Base-by-base conservation (phyloP, 1,140 invertebrate species). In the Cylas formicarius region DNA sequence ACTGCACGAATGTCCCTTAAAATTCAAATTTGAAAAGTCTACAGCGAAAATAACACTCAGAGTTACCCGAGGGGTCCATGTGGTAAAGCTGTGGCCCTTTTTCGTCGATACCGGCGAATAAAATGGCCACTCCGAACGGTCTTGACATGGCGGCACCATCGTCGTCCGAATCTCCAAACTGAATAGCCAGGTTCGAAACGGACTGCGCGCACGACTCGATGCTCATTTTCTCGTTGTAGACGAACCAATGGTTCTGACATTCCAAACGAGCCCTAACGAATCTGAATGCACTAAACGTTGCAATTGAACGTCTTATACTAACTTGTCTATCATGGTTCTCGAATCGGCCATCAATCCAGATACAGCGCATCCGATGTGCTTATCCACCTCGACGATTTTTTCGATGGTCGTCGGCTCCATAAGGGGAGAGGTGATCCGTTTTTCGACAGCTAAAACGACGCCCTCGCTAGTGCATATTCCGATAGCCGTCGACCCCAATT, bases 311-410 rank as follows among this genome's bases (percentile, higher is more conserved):
- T 44, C 22, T 16, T 23, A 32, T 18, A 34, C 42, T 32, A 54
- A 63, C 62, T 61, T 56, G 52, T 66, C 64, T 35, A 68, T 60
- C 54, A 65, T 65, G 32, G 62, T 65, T 46, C 77, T 71, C 2
- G 93, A 94, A 76, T 99, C 97, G 24, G 96, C 95, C 79, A 98
- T 99, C 13, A 99, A 71, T 2, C 97, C 97, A 61, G 92, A 97
- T 23, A 96, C 94, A 26, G 96, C 95, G 68, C 94, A 97, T 21
- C 87, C 96, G 63, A 99, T 95, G 63, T 99, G 95, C 53, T 84
- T 84, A 67, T 99, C 97, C 16, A 99, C 85, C 68, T 88, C 84
- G 1, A 92, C 88, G 60, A 98, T 96, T 73, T 99, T 99, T 68
- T 99, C 94, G 52, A 98, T 92, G 16, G 92, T 92, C 22, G 86